Evolutionary conservation across 2,888 invertebrate species (phyloP), one percentile per base, ranked within the genome.

Genomic region (Scaptodrosophila latifasciaeformis): DNA sequence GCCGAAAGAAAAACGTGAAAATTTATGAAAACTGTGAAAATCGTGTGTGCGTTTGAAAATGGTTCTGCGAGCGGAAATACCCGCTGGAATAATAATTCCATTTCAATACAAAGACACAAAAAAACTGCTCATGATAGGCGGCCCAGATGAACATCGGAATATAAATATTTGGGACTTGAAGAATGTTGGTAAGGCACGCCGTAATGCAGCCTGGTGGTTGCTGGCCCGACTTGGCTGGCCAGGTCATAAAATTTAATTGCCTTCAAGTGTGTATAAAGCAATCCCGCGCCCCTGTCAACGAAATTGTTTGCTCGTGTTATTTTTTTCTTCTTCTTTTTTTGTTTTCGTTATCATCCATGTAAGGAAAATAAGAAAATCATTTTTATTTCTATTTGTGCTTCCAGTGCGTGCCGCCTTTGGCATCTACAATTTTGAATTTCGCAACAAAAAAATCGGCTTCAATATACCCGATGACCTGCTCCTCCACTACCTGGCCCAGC

Each of bases 101-200:
- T 85, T 84, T 83, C 83, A 82, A 71, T 84, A 79, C 68, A 81
- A 84, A 53, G 82, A 82, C 64, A 76, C 69, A 13, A 85, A 84
- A 52, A 84, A 84, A 57, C 65, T 84, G 45, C 65, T 84, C 18
- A 82, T 79, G 77, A 78, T 85, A 58, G 79, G 80, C 40, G 79
- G 80, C 17, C 71, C 80, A 47, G 78, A 82, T 55, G 78, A 82
- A 43, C 72, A 79, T 61, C 63, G 80, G n/a, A 75, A 80, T 60
- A 61, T 81, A 12, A 84, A 79, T 59, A 80, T 84, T 64, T 80
- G 75, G 76, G 85, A 85, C 67, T 69, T 85, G 15, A 82, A 80
- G 76, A 82, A 81, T 77, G 82, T 83, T 70, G 83, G 83, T 83
- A 70, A 76, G 83, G n/a, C n/a, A n/a, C n/a, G n/a, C n/a, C n/a